Evolutionary conservation across 2,888 invertebrate species (phyloP).

Genomic region (Amphipoea oculea): DNA sequence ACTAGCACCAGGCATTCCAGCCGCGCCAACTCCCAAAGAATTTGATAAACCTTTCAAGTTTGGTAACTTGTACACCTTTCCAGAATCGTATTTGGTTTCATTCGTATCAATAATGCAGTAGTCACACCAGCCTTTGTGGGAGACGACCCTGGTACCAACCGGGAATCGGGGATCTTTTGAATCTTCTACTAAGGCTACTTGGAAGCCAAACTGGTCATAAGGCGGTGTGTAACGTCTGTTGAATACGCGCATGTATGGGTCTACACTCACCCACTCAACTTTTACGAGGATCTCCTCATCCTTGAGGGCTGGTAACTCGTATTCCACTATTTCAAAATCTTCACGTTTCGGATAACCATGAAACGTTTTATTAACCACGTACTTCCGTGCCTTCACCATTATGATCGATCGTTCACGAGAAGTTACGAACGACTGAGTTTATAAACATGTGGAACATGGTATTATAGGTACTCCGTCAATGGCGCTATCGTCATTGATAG

Average conservation of each 20-base stretch:
- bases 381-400: not conserved
- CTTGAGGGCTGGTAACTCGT: conserved; percentile 74
- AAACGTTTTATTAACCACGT: not conserved
- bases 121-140: conserved; percentile 80
- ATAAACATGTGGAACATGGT: not conserved
- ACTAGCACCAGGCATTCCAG: conserved; percentile 93
- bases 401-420: not conserved
- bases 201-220: not conserved
- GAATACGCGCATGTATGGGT: not conserved
- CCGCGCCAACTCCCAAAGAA: conserved; percentile 91
- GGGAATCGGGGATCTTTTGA: conserved; percentile 91
- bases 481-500: conserved; percentile 14
- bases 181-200: conserved; percentile 76
- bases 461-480: conserved; percentile 14
- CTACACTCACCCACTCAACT: conserved; percentile 71
- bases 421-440: not conserved
- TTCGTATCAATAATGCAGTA: not conserved
- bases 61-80: not conserved
- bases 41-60: conserved; percentile 44
- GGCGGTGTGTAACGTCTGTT: not conserved
- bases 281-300: conserved; percentile 78
- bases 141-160: conserved; percentile 90
- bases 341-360: not conserved
- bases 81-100: not conserved
- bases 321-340: not conserved